Conservation (phyloP, 2,888 invertebrate genomes). For the Nemapogon koenigi region DNA sequence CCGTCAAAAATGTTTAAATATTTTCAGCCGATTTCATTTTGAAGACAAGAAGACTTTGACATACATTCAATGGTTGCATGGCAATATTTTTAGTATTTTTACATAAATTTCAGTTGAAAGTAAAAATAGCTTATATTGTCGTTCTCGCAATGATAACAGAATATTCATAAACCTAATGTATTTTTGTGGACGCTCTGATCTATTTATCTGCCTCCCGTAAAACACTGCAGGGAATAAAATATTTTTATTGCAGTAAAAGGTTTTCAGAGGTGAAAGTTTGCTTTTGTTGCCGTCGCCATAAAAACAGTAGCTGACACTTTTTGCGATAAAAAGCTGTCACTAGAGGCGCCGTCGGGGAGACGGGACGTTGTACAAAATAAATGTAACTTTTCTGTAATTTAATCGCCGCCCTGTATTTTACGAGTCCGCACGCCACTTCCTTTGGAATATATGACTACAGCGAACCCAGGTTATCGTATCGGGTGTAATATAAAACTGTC, state of each 20-base stretch:
- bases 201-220: background rate
- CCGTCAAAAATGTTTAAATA: too few species aligned
- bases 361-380: conserved; percentile 25
- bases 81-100: too few species aligned
- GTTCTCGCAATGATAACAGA: too few species aligned
- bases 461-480: background rate
- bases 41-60: too few species aligned
- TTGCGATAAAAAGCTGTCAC: conserved; percentile 49
- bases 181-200: too few species aligned
- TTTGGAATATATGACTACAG: conserved; percentile 4
- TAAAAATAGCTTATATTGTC: too few species aligned
- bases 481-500: conserved; percentile 1
- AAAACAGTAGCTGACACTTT: conserved; percentile 48
- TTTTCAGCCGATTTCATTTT: too few species aligned
- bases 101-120: too few species aligned
- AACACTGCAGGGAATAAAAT: conserved; percentile 26
- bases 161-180: too few species aligned
- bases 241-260: conserved; percentile 41
- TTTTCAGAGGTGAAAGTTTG: conserved; percentile 43
- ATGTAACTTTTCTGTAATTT: conserved; percentile 42
- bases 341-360: conserved; percentile 31
- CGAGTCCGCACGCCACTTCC: conserved; percentile 1
- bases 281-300: conserved; percentile 43
- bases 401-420: conserved; percentile 22
- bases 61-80: too few species aligned